Evolutionary conservation across 2,888 invertebrate genomes (phyloP).

Genomic region (Calliscelio sp.): DNA sequence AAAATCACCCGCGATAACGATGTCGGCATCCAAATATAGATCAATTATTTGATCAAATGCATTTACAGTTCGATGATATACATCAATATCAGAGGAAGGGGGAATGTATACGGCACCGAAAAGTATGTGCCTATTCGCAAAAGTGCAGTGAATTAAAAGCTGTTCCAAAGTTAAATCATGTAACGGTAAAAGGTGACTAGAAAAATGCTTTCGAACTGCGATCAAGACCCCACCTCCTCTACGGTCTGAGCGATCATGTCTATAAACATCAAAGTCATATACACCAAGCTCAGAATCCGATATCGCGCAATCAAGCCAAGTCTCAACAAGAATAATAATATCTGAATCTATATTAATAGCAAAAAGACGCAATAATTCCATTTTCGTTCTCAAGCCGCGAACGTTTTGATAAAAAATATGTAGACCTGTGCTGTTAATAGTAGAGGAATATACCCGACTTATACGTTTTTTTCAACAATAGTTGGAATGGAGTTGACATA

Average conservation of each 20-base stretch:
- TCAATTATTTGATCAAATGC: too few species aligned
- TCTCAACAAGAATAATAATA: background rate
- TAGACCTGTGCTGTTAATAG: too few species aligned
- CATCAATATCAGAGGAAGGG: too few species aligned
- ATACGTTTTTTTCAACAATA: constrained; percentile 2
- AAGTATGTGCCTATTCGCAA: too few species aligned
- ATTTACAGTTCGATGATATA: too few species aligned
- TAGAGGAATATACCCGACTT: background rate
- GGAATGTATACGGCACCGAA: too few species aligned
- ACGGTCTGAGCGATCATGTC: background rate
- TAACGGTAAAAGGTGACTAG: background rate
- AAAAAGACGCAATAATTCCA: background rate
- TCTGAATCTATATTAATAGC: background rate
- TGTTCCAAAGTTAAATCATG: too few species aligned
- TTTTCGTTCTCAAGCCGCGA: background rate
- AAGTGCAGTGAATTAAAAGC: too few species aligned
- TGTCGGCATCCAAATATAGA: too few species aligned
- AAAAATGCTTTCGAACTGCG: background rate
- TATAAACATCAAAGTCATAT: background rate
- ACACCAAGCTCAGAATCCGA: background rate
- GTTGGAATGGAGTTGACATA: background rate
- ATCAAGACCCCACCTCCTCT: background rate
- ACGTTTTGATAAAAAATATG: background rate
- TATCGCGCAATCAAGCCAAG: background rate
- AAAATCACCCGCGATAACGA: too few species aligned